phyloP scores from a whole-genome alignment of 2,113 vertebrate genomes.

The Ceyx melanurus region DNA sequence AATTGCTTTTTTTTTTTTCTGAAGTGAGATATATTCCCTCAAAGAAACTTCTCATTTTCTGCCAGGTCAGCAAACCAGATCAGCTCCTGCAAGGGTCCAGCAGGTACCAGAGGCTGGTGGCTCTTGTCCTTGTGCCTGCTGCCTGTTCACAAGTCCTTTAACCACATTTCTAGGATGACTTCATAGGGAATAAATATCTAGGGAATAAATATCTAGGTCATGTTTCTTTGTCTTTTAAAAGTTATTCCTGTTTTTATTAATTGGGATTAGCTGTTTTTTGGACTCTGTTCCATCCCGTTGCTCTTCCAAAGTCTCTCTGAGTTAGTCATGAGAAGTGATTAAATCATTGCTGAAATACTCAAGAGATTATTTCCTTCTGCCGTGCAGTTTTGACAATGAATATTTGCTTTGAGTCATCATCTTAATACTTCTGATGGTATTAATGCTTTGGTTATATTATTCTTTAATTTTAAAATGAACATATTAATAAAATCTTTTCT shows the following conservation, averaged over 20 bases:
- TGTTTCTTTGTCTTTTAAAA: constrained; percentile 18
- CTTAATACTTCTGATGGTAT: constrained; percentile 1
- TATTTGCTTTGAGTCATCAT: background rate
- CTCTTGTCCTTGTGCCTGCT: background rate
- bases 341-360: constrained; percentile 42
- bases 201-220: background rate
- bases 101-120: background rate
- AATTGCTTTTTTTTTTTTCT: background rate
- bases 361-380: constrained; percentile 36
- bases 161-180: background rate
- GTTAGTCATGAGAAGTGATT: constrained; percentile 49
- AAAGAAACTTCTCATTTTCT: background rate
- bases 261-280: constrained; percentile 7
- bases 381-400: background rate
- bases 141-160: background rate
- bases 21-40: background rate
- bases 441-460: background rate
- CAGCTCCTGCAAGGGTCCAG: background rate
- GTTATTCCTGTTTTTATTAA: constrained; percentile 33
- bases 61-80: background rate
- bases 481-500: background rate
- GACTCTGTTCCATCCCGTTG: background rate
- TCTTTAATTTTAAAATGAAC: constrained; percentile 1
- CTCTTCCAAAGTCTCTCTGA: background rate
- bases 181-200: background rate